Percentiles rank a stretch among this genome's conserved stretches.
Evolutionary conservation across 2,797 vertebrate genomes (phyloP).

Genomic region (Melanogrammus aeglefinus): DNA sequence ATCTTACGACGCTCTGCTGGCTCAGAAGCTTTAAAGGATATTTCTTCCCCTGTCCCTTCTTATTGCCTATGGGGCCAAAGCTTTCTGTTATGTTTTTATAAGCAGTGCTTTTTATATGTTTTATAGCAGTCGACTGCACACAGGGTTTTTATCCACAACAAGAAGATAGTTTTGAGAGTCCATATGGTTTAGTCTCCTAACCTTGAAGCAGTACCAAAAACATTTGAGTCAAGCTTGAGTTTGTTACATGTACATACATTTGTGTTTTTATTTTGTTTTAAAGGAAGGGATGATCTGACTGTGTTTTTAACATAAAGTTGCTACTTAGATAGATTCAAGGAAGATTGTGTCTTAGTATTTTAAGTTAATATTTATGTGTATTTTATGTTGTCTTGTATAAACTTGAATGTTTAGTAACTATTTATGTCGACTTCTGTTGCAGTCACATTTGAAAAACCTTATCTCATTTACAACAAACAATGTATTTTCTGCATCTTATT

Average conservation of each 20-base stretch:
- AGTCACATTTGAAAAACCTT: constrained; percentile 36
- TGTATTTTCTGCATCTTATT: constrained; percentile 12
- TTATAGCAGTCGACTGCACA: neutral
- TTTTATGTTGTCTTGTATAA: constrained; percentile 49
- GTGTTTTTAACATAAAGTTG: neutral
- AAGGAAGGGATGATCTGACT: constrained; percentile 6
- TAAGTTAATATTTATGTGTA: constrained; percentile 70
- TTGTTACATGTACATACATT: constrained; percentile 32
- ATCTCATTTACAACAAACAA: constrained; percentile 56
- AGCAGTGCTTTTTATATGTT: constrained; percentile 2
- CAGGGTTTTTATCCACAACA: neutral
- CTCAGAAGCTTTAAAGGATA: constrained; percentile 53
- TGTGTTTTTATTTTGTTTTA: constrained; percentile 44
- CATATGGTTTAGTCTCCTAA: neutral
- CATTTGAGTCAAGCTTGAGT: constrained; percentile 57
- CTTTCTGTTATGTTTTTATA: neutral
- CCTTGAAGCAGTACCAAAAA: neutral
- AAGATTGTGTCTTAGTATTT: constrained; percentile 34
- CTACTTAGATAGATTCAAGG: constrained; percentile 5
- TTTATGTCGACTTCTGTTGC: constrained; percentile 51
- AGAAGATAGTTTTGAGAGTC: constrained; percentile 25
- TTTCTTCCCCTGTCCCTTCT: neutral
- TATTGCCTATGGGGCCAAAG: neutral
- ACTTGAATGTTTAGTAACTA: constrained; percentile 43
- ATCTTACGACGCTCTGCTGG: constrained; percentile 63